Evolutionary conservation across 2,888 invertebrate genomes (phyloP).

Genomic region (Embidobia sp.): DNA sequence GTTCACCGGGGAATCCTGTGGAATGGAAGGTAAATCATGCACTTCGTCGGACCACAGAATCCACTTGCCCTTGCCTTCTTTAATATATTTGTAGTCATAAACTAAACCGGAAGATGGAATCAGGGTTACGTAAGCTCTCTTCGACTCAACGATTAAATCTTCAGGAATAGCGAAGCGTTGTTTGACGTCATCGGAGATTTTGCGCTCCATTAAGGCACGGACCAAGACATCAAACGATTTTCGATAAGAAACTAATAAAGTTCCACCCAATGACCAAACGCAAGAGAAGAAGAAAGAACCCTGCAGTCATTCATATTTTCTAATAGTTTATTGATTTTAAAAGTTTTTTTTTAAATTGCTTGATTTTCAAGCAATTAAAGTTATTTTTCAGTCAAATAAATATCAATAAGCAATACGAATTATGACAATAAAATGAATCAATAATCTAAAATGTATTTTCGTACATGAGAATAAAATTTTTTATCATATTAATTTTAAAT

Average conservation of each 20-base stretch:
- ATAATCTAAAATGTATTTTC: no score
- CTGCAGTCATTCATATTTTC: no score
- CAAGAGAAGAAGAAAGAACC: slow-evolving; percentile 96
- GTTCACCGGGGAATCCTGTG: slow-evolving; percentile 94
- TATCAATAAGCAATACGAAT: no score
- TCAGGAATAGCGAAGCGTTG: slow-evolving; percentile 80
- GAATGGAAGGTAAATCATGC: slow-evolving; percentile 87
- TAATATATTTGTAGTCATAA: slow-evolving; percentile 94
- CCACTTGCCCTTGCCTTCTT: slow-evolving; percentile 96
- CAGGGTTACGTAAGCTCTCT: slow-evolving; percentile 90
- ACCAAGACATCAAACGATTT: slow-evolving; percentile 88
- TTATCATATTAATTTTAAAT: no score
- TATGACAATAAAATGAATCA: no score
- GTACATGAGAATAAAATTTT: no score
- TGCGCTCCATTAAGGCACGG: slow-evolving; percentile 90
- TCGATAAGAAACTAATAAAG: slow-evolving; percentile 88
- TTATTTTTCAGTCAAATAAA: no score
- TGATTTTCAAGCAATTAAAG: no score
- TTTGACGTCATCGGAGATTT: slow-evolving; percentile 87
- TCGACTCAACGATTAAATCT: slow-evolving; percentile 51
- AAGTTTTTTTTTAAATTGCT: no score
- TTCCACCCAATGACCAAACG: slow-evolving; percentile 95
- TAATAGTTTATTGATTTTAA: no score
- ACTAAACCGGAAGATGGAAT: slow-evolving; percentile 91
- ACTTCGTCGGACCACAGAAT: slow-evolving; percentile 94